These are phyloP conservation scores for Lapara coniferarum DNA, from an alignment of 2,888 invertebrate species.

Conservation along the genomic window DNA sequence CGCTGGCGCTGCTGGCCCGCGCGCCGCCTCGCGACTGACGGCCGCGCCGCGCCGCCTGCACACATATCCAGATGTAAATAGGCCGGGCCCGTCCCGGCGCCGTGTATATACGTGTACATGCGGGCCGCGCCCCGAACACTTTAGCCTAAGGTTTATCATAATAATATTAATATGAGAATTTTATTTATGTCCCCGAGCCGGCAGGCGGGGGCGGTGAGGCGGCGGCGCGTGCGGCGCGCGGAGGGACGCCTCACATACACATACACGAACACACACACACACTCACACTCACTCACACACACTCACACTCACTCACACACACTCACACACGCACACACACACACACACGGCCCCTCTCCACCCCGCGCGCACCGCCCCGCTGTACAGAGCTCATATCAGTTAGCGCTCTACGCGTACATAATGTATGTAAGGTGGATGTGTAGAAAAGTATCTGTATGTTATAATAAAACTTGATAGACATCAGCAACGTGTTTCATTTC, in stretches of 20 bases:
- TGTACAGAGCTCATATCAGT: conserved; percentile 78
- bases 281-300: no score
- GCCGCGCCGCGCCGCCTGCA: conserved; percentile 35
- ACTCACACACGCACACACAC: not conserved
- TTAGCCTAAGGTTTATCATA: conserved; percentile 61
- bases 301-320: no score
- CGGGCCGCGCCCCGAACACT: conserved; percentile 44
- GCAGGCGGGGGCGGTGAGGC: conserved; percentile 28
- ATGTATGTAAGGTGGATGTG: conserved; percentile 76
- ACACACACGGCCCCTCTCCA: conserved; percentile 5
- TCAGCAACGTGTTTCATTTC: conserved; percentile 58
- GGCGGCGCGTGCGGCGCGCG: conserved; percentile 9
- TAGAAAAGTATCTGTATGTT: conserved; percentile 80
- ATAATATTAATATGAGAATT: conserved; percentile 63
- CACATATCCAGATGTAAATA: conserved; percentile 64
- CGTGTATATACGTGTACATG: conserved; percentile 51
- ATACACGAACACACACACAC: no score
- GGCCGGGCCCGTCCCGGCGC: conserved; percentile 38
- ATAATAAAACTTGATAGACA: conserved; percentile 79
- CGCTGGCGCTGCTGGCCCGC: conserved; percentile 70
- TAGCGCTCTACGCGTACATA: conserved; percentile 63
- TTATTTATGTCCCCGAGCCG: conserved; percentile 59
- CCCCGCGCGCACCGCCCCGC: conserved; percentile 41
- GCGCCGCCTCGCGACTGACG: conserved; percentile 62
- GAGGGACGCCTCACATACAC: not conserved